These are phyloP conservation scores for Pituophis catenifer DNA, from an alignment of 2,113 vertebrate genomes.

Conservation along the genomic window DNA sequence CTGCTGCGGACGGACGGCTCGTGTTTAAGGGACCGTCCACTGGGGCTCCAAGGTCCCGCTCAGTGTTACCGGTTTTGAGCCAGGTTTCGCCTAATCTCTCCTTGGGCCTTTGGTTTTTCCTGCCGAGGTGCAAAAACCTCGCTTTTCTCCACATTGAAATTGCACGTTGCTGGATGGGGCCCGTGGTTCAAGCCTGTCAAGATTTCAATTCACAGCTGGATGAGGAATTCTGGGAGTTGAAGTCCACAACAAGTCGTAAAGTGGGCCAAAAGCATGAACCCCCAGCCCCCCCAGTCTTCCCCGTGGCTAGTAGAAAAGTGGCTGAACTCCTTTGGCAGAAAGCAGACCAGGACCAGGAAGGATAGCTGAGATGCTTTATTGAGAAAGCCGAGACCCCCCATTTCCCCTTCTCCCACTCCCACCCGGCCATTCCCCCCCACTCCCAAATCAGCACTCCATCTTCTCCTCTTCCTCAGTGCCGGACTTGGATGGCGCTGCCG, in stretches of 20 bases:
- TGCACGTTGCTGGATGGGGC: not conserved
- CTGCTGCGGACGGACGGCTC: too few relatives aligned
- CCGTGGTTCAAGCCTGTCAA: too few relatives aligned
- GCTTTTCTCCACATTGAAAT: too few relatives aligned
- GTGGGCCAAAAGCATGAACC: not conserved
- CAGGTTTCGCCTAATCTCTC: too few relatives aligned
- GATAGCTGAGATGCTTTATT: not conserved
- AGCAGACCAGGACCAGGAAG: not conserved
- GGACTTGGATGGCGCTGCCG: conserved; percentile 55
- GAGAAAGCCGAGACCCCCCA: not conserved
- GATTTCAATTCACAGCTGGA: not conserved
- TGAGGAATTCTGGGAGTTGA: not conserved
- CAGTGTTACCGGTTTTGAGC: too few relatives aligned
- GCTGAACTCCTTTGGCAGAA: too few relatives aligned
- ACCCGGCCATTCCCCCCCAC: accelerated
- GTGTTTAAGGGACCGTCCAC: too few relatives aligned
- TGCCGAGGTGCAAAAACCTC: too few relatives aligned
- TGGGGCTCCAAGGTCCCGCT: too few relatives aligned
- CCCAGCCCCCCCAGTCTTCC: too few relatives aligned
- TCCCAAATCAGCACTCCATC: not conserved
- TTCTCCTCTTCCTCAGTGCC: conserved; percentile 7
- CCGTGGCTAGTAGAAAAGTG: not conserved
- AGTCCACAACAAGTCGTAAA: not conserved
- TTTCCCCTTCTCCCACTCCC: not conserved
- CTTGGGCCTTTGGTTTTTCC: too few relatives aligned